These are phyloP conservation scores for Choreutis nemorana DNA, from an alignment of 2,888 invertebrate species.

Conservation along the genomic window DNA sequence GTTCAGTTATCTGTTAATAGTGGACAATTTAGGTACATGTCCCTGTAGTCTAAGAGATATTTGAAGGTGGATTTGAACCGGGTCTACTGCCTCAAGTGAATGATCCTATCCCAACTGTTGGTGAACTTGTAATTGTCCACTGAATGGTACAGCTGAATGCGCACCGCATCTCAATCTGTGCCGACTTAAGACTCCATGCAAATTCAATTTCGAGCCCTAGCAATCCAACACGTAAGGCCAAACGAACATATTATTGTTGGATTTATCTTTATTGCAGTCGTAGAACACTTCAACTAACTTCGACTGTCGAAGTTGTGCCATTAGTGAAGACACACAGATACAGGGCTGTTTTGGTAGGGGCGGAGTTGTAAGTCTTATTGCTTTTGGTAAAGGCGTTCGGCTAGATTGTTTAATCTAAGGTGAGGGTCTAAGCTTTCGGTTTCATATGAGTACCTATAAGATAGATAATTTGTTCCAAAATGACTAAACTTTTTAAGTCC, in stretches of 20 bases:
- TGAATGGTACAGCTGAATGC: slow-evolving; percentile 35
- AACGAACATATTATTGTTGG: slow-evolving; percentile 64
- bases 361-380: slow-evolving; percentile 65
- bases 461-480: too few relatives aligned
- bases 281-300: slow-evolving; percentile 64
- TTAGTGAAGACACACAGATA: slow-evolving; percentile 65
- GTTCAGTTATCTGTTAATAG: too few relatives aligned
- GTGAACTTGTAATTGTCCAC: slow-evolving; percentile 48
- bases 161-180: slow-evolving; percentile 43
- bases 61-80: too few relatives aligned
- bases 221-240: slow-evolving; percentile 60
- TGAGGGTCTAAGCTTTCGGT: slow-evolving; percentile 34
- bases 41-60: too few relatives aligned
- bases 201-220: slow-evolving; percentile 64
- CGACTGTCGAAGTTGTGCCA: slow-evolving; percentile 65
- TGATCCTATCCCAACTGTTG: slow-evolving; percentile 39
- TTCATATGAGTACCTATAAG: slow-evolving; percentile 19
- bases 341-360: slow-evolving; percentile 63
- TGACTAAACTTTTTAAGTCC: too few relatives aligned
- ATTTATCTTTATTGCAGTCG: slow-evolving; percentile 66
- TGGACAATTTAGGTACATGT: too few relatives aligned
- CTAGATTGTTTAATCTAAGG: slow-evolving; percentile 59
- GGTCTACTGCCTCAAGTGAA: slow-evolving; percentile 31
- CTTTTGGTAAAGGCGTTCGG: slow-evolving; percentile 53
- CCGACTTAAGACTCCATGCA: slow-evolving; percentile 64